Percentiles rank a stretch among this genome's conserved stretches.
phyloP scores from a whole-genome alignment of 2,797 vertebrate genomes.

The Aeoliscus strigatus region DNA sequence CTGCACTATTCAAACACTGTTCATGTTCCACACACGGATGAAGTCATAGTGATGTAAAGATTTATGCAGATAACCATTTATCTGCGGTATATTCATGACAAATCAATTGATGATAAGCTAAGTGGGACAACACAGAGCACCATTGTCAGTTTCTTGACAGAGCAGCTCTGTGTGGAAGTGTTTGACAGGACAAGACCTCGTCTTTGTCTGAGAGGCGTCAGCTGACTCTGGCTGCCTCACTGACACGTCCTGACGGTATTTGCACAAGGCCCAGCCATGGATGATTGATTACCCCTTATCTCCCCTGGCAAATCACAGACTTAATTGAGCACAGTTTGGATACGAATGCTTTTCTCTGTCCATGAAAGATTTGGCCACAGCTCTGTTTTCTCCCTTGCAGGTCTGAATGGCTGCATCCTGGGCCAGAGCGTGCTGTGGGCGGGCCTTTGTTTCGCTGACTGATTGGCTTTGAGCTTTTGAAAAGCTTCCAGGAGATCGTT shows the following conservation, averaged over 20 bases:
- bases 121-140: constrained; percentile 6
- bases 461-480: constrained; percentile 52
- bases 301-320: constrained; percentile 43
- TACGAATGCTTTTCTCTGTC: constrained; percentile 49
- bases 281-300: constrained; percentile 66
- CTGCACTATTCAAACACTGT: too few relatives aligned
- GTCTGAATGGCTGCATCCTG: constrained; percentile 46
- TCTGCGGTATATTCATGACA: too few relatives aligned
- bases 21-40: too few relatives aligned
- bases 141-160: constrained; percentile 20
- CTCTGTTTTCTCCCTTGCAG: constrained; percentile 34
- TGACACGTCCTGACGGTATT: constrained; percentile 40
- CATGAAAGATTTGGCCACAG: constrained; percentile 58
- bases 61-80: too few relatives aligned
- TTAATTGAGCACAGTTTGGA: constrained; percentile 50
- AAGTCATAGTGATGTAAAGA: too few relatives aligned
- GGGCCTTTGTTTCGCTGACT: constrained; percentile 52
- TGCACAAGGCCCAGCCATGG: constrained; percentile 25
- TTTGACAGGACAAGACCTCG: constrained; percentile 26
- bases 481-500: constrained; percentile 60
- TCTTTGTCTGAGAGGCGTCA: constrained; percentile 34
- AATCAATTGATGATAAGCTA: too few relatives aligned
- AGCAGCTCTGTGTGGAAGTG: constrained; percentile 26
- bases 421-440: constrained; percentile 40
- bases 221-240: constrained; percentile 34